These are phyloP conservation scores for Arrhopalites spinosus DNA, from an alignment of 2,888 invertebrate species.

Conservation along the genomic window DNA sequence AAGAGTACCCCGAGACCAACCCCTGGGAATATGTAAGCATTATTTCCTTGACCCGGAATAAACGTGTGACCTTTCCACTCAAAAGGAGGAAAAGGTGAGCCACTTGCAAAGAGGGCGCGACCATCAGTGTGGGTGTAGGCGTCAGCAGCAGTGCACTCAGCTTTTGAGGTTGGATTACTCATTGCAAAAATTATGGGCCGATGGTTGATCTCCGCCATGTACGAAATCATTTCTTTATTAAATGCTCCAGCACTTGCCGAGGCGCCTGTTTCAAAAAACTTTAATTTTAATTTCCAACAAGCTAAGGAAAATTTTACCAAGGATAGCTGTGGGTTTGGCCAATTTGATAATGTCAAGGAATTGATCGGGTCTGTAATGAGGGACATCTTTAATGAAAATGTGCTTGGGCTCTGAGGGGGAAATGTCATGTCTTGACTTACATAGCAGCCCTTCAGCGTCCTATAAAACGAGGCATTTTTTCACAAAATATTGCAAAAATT, in stretches of 20 bases:
- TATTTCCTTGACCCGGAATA: conserved; percentile 95
- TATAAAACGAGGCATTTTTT: not conserved
- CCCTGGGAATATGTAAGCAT: conserved; percentile 97
- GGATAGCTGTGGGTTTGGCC: conserved; percentile 85
- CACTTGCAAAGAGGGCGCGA: conserved; percentile 90
- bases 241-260: conserved; percentile 1
- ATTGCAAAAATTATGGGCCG: conserved; percentile 94
- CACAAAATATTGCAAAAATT: not conserved
- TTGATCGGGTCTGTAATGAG: conserved; percentile 64
- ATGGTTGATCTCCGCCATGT: conserved; percentile 68
- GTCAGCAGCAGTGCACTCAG: conserved; percentile 99
- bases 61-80: conserved; percentile 72
- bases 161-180: conserved; percentile 97
- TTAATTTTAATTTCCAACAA: conserved; percentile 54
- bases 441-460: conserved; percentile 93
- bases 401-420: conserved; percentile 80
- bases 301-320: conserved; percentile 72
- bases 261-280: not conserved
- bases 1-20: conserved; percentile 91
- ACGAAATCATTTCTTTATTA: conserved; percentile 26
- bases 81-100: conserved; percentile 92
- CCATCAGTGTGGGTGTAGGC: conserved; percentile 85
- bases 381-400: conserved; percentile 77
- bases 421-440: conserved; percentile 76
- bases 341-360: conserved; percentile 78